Evolutionary conservation across 2,113 vertebrate species (phyloP), one percentile per base, ranked within the genome.

Genomic region (Seriola quinqueradiata): DNA sequence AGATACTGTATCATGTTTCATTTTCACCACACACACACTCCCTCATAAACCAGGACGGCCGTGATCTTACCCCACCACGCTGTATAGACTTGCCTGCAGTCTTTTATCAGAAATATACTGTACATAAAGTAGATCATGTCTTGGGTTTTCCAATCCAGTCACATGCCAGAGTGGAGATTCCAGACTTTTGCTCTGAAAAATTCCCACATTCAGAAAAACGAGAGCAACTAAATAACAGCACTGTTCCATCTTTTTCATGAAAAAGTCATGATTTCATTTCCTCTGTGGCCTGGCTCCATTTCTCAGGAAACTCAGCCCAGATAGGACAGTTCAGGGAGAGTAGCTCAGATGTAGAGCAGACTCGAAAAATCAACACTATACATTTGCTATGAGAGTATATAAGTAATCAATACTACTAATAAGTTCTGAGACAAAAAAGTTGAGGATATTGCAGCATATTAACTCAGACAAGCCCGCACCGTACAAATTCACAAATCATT

Each of bases 181-280:
- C 61, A 25, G 25, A 12, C 5, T 59, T 74, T 65, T 9, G 3
- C 10, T 2, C 0, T n/a, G 57, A 12, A 71, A 79, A 67, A 54
- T 36, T 40, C 50, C 60, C 65, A 46, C 13, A 17, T 23, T 28
- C 13, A 10, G 28, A 7, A 4, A 8, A 54, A 10, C 8, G 4
- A 78, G 34, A 5, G n/a, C 8, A 57, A 4, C 6, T 46, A 66
- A 42, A 44, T 4, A 34, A 5, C 6, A 36, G 28, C 0, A 1
- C 23, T 66, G 42, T 63, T 64, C 9, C 44, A 9, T 54, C 1
- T 50, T 36, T 36, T 12, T 40, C 28, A 14, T 7, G 1, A 1
- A n/a, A 14, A 19, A 36, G 14, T 25, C 13, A 28, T 70, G 42
- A 38, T 21, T 61, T 71, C 28, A 70, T 21, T 63, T 57, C 79